These are phyloP conservation scores for Lycaon pictus DNA, from an alignment of 2,113 vertebrate genomes.

Conservation along the genomic window DNA sequence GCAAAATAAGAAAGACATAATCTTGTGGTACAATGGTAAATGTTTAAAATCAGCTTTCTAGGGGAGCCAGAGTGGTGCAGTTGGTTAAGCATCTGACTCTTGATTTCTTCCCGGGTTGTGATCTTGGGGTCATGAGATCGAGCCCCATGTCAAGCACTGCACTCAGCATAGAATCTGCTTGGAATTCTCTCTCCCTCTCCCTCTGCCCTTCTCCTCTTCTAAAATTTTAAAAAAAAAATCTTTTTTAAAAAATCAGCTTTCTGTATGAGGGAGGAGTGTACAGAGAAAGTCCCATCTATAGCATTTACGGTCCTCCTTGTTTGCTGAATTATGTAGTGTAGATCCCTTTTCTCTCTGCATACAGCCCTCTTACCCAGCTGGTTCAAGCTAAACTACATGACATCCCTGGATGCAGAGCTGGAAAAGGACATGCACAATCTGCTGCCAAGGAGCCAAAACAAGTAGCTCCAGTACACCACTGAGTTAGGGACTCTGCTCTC, in stretches of 20 bases:
- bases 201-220: not conserved
- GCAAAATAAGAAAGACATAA: not conserved
- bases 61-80: not conserved
- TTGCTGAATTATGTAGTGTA: not conserved
- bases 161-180: not conserved
- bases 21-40: not conserved
- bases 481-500: not conserved
- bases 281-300: not conserved
- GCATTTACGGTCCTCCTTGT: not conserved
- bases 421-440: not conserved
- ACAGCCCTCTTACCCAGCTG: too few species aligned
- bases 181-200: not conserved
- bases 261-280: not conserved
- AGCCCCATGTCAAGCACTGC: not conserved
- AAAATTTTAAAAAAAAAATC: not conserved
- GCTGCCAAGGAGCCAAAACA: not conserved
- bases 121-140: not conserved
- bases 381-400: not conserved
- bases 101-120: not conserved
- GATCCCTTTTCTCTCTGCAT: not conserved
- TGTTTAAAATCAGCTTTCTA: not conserved
- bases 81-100: not conserved
- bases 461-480: not conserved
- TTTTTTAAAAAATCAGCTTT: not conserved
- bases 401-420: not conserved